A percentile compares a stretch with the other conserved stretches of the same genome.
These are phyloP conservation scores for Girardinichthys multiradiatus DNA, from an alignment of 2,113 vertebrate genomes.

Conservation along the genomic window DNA sequence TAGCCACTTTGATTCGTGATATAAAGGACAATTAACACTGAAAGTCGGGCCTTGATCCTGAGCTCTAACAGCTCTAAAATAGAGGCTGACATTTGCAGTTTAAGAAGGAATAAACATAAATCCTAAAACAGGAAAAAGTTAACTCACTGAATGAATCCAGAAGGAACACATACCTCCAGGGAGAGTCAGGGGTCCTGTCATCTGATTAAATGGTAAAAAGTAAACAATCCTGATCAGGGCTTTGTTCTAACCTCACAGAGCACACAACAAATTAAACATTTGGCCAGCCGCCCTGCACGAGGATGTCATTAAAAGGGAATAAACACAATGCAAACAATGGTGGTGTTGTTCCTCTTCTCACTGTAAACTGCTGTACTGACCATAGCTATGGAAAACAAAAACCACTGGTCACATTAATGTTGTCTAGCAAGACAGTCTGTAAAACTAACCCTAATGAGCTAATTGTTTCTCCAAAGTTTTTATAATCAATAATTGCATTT, in stretches of 20 bases:
- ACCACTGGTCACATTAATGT: not conserved
- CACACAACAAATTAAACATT: slow-evolving; percentile 2
- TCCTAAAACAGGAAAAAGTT: not conserved
- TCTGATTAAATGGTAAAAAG: slow-evolving; percentile 7
- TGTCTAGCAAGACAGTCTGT: not conserved
- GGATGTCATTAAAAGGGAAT: slow-evolving; percentile 15
- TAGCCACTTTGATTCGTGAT: not conserved
- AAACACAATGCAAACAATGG: slow-evolving; percentile 20
- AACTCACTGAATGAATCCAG: not conserved
- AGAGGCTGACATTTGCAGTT: not conserved
- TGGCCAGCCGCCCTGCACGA: slow-evolving; percentile 13
- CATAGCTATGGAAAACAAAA: not conserved
- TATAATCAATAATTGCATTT: too few species aligned
- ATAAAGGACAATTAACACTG: not conserved
- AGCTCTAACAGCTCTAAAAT: not conserved
- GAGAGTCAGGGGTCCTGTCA: not conserved
- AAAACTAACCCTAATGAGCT: not conserved
- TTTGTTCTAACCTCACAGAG: slow-evolving; percentile 14
- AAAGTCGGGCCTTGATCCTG: too few species aligned
- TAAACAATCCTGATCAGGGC: not conserved
- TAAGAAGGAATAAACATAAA: not conserved
- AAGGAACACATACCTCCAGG: not conserved
- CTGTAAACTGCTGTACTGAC: slow-evolving; percentile 22
- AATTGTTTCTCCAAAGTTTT: not conserved
- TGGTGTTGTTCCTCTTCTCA: slow-evolving; percentile 41